Conservation (phyloP, 2,113 vertebrate genomes). For the Thunnus maccoyii region DNA sequence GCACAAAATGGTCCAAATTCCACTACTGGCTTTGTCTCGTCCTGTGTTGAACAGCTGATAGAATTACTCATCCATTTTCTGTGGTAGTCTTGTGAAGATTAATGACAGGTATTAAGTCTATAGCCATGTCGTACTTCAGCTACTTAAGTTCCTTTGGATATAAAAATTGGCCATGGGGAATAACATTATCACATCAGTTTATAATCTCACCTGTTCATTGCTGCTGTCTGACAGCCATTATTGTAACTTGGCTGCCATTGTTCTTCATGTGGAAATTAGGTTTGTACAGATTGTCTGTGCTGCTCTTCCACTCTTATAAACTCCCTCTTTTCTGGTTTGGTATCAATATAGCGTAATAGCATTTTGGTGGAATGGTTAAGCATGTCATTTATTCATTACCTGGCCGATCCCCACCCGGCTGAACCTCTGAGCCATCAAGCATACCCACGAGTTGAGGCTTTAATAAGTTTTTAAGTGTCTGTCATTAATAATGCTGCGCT, state of each 20-base stretch:
- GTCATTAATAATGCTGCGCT: slow-evolving; percentile 73
- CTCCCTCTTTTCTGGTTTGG: slow-evolving; percentile 12
- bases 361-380: slow-evolving; percentile 64
- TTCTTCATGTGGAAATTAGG: slow-evolving; percentile 28
- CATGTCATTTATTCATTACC: slow-evolving; percentile 79
- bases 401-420: slow-evolving; percentile 46
- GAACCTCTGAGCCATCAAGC: slow-evolving; percentile 46
- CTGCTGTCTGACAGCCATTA: slow-evolving; percentile 46
- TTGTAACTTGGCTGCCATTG: slow-evolving; percentile 33
- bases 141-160: slow-evolving; percentile 56
- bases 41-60: slow-evolving; percentile 20
- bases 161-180: slow-evolving; percentile 55
- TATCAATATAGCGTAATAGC: slow-evolving; percentile 64
- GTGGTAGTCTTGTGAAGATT: slow-evolving; percentile 60
- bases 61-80: slow-evolving; percentile 32
- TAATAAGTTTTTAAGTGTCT: slow-evolving; percentile 76
- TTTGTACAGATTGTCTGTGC: neutral
- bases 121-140: slow-evolving; percentile 54
- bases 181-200: slow-evolving; percentile 59
- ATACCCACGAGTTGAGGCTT: slow-evolving; percentile 39
- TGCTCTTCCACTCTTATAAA: slow-evolving; percentile 51
- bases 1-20: neutral
- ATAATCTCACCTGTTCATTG: slow-evolving; percentile 60
- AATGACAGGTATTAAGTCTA: slow-evolving; percentile 63
- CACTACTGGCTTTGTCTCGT: slow-evolving; percentile 2